Evolutionary conservation across 2,888 invertebrate species (phyloP).

Genomic region (Drosophila paramelanica): DNA sequence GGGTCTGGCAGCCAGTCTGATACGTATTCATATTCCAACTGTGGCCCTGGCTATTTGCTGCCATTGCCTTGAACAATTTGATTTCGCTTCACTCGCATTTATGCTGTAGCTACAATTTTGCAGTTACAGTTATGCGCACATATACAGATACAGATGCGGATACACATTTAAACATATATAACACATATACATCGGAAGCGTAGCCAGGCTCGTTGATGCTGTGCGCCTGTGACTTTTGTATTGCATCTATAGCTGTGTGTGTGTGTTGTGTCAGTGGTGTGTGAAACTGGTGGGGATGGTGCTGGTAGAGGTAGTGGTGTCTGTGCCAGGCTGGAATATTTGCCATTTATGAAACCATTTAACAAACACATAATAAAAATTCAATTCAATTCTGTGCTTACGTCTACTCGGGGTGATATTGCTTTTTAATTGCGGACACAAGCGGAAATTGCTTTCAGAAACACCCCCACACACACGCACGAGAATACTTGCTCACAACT

Average conservation of each 20-base stretch:
- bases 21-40: constrained; percentile 15
- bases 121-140: constrained; percentile 32
- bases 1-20: constrained; percentile 9
- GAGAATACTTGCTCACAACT: constrained; percentile 7
- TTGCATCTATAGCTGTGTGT: constrained; percentile 13
- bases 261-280: constrained; percentile 16
- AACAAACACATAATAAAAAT: constrained; percentile 81
- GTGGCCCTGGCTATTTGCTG: constrained; percentile 7
- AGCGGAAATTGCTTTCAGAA: constrained; percentile 78
- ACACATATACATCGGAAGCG: constrained; percentile 11
- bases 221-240: constrained; percentile 36
- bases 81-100: constrained; percentile 54
- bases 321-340: constrained; percentile 41
- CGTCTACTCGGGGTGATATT: constrained; percentile 68
- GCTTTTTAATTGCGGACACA: constrained; percentile 83
- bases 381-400: constrained; percentile 73
- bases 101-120: constrained; percentile 37
- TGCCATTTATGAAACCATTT: constrained; percentile 78
- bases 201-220: constrained; percentile 18
- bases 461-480: constrained; percentile 25
- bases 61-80: constrained; percentile 49
- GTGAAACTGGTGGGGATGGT: not conserved
- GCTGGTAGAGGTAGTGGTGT: not conserved
- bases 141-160: constrained; percentile 12
- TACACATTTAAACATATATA: constrained; percentile 17